These are phyloP conservation scores for Isurus oxyrinchus DNA, from an alignment of 2,113 vertebrate species.

Conservation along the genomic window DNA sequence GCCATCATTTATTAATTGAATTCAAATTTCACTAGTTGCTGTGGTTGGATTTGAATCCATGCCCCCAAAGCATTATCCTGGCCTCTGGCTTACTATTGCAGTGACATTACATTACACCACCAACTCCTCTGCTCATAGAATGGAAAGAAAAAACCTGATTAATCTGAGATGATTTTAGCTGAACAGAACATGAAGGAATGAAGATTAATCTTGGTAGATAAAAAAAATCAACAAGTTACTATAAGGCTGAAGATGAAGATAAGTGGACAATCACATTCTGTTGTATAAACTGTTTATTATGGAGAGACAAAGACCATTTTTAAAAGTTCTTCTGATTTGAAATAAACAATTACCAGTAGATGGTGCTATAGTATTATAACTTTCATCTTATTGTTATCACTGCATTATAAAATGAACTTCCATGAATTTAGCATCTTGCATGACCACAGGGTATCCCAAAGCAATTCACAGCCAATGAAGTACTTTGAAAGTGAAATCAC, in stretches of 20 bases:
- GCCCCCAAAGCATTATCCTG: too few species aligned
- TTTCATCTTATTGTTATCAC: background rate
- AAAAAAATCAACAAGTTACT: background rate
- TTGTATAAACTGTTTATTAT: background rate
- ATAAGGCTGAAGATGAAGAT: background rate
- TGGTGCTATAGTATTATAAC: background rate
- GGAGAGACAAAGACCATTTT: background rate
- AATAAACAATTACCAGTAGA: background rate
- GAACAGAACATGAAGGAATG: background rate
- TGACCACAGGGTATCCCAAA: background rate
- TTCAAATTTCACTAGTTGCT: too few species aligned
- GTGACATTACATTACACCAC: too few species aligned
- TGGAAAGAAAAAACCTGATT: background rate
- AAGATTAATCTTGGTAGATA: background rate
- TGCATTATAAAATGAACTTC: background rate
- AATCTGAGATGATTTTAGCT: background rate
- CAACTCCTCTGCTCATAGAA: background rate
- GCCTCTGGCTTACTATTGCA: too few species aligned
- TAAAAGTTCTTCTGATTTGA: background rate
- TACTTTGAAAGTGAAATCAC: background rate
- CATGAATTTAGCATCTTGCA: background rate
- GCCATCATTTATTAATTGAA: too few species aligned
- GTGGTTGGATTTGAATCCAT: too few species aligned
- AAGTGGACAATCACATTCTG: background rate
- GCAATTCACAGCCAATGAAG: background rate